These are phyloP conservation scores for Microdon myrmicae DNA, from an alignment of 2,888 invertebrate species.

Conservation along the genomic window DNA sequence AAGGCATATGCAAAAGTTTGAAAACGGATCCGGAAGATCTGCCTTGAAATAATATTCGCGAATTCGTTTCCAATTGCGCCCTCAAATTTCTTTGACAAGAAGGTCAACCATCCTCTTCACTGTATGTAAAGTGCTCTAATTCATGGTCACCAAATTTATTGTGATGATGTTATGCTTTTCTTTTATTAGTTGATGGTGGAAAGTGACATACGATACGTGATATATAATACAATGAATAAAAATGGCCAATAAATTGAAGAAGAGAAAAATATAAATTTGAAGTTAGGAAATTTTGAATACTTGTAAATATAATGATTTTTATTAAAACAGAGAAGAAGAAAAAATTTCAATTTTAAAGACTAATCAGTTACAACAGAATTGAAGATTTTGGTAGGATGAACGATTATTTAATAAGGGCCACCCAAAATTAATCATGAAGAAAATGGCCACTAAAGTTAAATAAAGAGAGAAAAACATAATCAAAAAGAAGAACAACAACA, in stretches of 20 bases:
- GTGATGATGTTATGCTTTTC: no score
- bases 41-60: constrained; percentile 30
- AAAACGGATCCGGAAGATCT: constrained; percentile 27
- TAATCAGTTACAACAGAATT: constrained; percentile 36
- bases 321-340: not conserved
- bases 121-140: constrained; percentile 32
- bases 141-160: constrained; percentile 27
- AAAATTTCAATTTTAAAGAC: constrained; percentile 6
- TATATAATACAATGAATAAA: no score
- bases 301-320: not conserved
- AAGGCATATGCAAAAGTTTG: constrained; percentile 35
- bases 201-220: no score
- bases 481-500: constrained; percentile 31
- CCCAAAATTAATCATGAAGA: constrained; percentile 48
- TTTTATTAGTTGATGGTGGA: no score
- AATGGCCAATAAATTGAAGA: no score
- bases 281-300: not conserved
- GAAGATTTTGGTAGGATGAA: constrained; percentile 22
- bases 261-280: not conserved
- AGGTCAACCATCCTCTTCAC: constrained; percentile 42
- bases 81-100: constrained; percentile 28
- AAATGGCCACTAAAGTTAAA: constrained; percentile 45
- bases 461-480: constrained; percentile 29
- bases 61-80: constrained; percentile 21
- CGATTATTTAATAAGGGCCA: constrained; percentile 37